A percentile compares a stretch with the other conserved stretches of the same genome.
Conservation (phyloP, 2,888 invertebrate species). For the Nemapogon koenigi region DNA sequence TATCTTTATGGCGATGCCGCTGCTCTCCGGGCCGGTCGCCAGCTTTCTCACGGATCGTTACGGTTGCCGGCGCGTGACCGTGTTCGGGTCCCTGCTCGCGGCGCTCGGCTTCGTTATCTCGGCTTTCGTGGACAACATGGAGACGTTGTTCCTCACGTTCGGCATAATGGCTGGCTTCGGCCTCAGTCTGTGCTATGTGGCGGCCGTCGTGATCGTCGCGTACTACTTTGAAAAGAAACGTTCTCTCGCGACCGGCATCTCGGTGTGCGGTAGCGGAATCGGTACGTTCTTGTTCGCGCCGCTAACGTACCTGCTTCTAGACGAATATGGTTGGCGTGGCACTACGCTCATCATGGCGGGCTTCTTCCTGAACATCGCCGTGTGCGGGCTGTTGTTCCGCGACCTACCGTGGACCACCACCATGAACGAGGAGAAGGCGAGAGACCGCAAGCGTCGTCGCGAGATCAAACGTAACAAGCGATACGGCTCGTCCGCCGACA, state of each 20-base stretch:
- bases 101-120: conserved; percentile 79
- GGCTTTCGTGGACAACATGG: conserved; percentile 77
- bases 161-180: conserved; percentile 86
- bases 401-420: conserved; percentile 67
- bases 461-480: conserved; percentile 63
- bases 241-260: conserved; percentile 84
- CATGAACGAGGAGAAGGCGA: conserved; percentile 67
- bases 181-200: conserved; percentile 84
- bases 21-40: conserved; percentile 85
- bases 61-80: conserved; percentile 81
- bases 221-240: conserved; percentile 88
- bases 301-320: conserved; percentile 73
- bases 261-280: conserved; percentile 87
- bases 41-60: conserved; percentile 83
- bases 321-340: conserved; percentile 84
- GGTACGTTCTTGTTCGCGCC: conserved; percentile 90
- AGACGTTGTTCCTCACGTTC: conserved; percentile 80
- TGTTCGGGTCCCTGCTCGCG: conserved; percentile 79
- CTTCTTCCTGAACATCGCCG: conserved; percentile 79
- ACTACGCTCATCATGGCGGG: conserved; percentile 84
- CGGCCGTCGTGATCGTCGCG: conserved; percentile 90
- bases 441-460: conserved; percentile 67
- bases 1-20: conserved; percentile 90
- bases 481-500: conserved; percentile 71
- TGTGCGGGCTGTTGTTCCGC: conserved; percentile 82